Percentiles rank a stretch among this genome's conserved stretches.
Conservation (phyloP, 2,113 vertebrate genomes). For the Osmerus mordax region DNA sequence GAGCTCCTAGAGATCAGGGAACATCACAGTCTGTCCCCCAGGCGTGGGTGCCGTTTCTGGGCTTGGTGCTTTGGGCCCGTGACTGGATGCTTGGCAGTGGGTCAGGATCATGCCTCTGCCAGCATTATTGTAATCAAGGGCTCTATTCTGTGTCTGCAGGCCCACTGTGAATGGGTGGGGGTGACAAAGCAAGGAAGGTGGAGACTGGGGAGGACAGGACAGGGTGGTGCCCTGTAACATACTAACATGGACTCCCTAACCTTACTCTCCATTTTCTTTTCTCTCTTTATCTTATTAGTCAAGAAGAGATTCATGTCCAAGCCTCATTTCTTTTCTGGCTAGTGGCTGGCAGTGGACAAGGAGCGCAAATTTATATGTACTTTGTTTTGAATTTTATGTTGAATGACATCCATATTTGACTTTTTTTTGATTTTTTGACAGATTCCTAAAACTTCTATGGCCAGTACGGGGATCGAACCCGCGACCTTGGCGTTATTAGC, state of each 20-base stretch:
- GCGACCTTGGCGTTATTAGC: slow-evolving; percentile 63
- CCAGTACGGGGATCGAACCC: slow-evolving; percentile 59
- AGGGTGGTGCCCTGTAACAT: slow-evolving; percentile 24
- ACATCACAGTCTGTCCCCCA: slow-evolving; percentile 15
- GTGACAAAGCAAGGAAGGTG: slow-evolving; percentile 38
- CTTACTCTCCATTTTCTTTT: background rate
- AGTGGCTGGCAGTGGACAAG: too few relatives aligned
- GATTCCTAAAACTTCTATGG: slow-evolving; percentile 8
- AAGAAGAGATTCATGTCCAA: background rate
- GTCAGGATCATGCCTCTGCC: slow-evolving; percentile 24
- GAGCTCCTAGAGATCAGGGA: slow-evolving; percentile 4
- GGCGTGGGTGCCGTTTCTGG: slow-evolving; percentile 30
- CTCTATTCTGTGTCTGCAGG: slow-evolving; percentile 22
- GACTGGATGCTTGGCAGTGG: slow-evolving; percentile 17
- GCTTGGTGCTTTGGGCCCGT: slow-evolving; percentile 17
- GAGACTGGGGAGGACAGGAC: slow-evolving; percentile 11
- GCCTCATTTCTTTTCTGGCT: background rate
- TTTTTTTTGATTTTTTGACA: background rate
- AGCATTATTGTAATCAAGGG: slow-evolving; percentile 29
- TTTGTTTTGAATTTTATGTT: too few relatives aligned
- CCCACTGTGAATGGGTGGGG: slow-evolving; percentile 22
- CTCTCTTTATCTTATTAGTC: background rate
- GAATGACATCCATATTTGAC: too few relatives aligned
- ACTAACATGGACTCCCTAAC: slow-evolving; percentile 21
- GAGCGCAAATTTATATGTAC: too few relatives aligned